Evolutionary conservation across 2,113 vertebrate species (phyloP).

Genomic region (Podarcis cretensis): DNA sequence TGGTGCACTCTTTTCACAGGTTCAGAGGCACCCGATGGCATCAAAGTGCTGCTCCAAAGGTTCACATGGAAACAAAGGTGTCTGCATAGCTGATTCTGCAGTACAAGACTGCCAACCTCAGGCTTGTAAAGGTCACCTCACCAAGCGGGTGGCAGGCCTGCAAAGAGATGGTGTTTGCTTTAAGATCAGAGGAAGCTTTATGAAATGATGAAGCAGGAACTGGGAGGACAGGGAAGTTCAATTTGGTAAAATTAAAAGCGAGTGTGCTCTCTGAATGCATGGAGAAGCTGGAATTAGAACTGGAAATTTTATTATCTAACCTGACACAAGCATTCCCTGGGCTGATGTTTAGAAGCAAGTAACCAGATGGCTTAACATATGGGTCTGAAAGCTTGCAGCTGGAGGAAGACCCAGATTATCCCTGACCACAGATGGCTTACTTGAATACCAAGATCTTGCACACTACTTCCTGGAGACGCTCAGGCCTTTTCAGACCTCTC

Average conservation of each 20-base stretch:
- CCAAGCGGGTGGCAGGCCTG: neutral
- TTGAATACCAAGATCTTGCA: neutral
- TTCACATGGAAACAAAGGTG: neutral
- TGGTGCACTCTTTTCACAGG: neutral
- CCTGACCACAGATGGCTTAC: neutral
- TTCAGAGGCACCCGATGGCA: neutral
- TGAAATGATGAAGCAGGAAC: neutral
- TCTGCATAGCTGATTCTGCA: neutral
- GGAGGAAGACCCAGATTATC: neutral
- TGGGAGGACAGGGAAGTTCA: neutral
- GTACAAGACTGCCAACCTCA: neutral
- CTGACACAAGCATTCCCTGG: neutral
- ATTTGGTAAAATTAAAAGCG: no score
- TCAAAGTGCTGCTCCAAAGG: neutral
- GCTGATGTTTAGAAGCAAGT: neutral
- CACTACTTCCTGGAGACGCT: neutral
- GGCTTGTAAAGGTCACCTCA: neutral
- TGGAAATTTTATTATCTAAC: neutral
- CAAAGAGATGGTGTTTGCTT: neutral
- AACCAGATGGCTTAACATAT: neutral
- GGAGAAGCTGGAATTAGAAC: neutral
- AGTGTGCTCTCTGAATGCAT: neutral
- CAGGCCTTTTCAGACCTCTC: neutral
- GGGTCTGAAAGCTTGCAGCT: no score
- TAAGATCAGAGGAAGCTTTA: neutral